phyloP scores from a whole-genome alignment of 2,113 vertebrate genomes.

The Anhinga anhinga region DNA sequence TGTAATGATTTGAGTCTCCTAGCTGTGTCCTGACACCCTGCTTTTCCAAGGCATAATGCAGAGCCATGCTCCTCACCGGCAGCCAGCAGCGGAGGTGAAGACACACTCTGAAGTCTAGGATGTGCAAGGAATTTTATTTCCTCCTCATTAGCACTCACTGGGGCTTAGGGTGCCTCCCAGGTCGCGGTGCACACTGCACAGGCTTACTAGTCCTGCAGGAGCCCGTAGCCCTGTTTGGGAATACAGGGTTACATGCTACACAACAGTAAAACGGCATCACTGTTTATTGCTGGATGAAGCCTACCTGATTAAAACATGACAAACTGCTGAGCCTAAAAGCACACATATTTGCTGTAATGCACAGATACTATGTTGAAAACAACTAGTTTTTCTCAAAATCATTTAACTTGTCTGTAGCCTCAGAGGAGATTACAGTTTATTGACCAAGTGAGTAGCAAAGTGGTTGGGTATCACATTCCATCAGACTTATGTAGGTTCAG shows the following conservation, averaged over 20 bases:
- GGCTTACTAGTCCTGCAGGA: neutral
- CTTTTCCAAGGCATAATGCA: neutral
- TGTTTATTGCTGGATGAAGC: neutral
- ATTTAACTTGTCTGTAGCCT: neutral
- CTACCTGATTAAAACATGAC: neutral
- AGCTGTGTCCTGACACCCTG: neutral
- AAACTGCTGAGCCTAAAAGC: neutral
- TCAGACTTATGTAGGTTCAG: neutral
- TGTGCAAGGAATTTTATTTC: neutral
- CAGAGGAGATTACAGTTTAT: neutral
- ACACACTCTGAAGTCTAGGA: neutral
- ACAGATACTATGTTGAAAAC: neutral
- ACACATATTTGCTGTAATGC: neutral
- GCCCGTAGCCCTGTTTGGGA: neutral
- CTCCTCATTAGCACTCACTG: neutral
- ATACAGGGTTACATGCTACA: neutral
- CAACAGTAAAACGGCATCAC: neutral
- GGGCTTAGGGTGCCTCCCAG: neutral
- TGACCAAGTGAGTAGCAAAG: neutral
- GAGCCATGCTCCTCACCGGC: neutral
- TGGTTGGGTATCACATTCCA: neutral
- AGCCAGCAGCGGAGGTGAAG: neutral
- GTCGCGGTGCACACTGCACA: neutral
- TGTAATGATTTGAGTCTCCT: neutral
- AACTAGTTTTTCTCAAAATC: neutral